Percentiles rank a stretch among this genome's conserved stretches.
Conservation (phyloP, 2,113 vertebrate species). For the Lophotis ruficrista region DNA sequence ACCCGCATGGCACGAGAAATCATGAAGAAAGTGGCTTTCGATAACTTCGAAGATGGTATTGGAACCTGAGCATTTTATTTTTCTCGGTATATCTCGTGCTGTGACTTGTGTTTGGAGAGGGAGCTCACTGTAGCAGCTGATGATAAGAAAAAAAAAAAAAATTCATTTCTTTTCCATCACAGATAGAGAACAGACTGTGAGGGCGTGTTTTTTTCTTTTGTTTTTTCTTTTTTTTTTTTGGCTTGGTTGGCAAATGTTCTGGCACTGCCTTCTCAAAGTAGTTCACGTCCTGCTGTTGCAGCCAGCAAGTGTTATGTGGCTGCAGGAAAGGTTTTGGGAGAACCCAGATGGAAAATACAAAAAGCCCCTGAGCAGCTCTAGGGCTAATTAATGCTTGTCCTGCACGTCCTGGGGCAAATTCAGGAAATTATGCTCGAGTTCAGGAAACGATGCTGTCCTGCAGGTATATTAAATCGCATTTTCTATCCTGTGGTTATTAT, state of each 20-base stretch:
- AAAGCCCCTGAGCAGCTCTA: background rate
- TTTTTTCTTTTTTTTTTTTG: background rate
- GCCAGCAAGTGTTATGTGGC: background rate
- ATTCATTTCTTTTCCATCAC: background rate
- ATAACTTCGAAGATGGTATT: conserved; percentile 76
- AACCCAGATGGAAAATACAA: background rate
- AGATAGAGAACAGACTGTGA: background rate
- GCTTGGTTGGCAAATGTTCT: background rate
- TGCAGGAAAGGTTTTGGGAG: background rate
- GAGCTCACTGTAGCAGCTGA: rapidly evolving
- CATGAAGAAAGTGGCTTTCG: conserved; percentile 75
- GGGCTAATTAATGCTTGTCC: background rate
- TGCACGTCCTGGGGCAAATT: background rate
- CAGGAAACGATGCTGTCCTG: background rate
- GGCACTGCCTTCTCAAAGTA: background rate
- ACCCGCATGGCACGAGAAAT: conserved; percentile 50
- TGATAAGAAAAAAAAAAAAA: background rate
- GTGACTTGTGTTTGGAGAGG: background rate
- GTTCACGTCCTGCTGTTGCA: background rate
- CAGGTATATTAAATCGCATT: background rate
- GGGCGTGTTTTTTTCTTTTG: background rate
- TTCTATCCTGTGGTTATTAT: background rate
- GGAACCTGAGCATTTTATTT: background rate
- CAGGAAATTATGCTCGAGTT: no score
- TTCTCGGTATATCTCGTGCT: rapidly evolving